Percentiles rank a stretch among this genome's conserved stretches.
phyloP scores from a whole-genome alignment of 2,888 invertebrate genomes.

The Caenorhabditis sp. region DNA sequence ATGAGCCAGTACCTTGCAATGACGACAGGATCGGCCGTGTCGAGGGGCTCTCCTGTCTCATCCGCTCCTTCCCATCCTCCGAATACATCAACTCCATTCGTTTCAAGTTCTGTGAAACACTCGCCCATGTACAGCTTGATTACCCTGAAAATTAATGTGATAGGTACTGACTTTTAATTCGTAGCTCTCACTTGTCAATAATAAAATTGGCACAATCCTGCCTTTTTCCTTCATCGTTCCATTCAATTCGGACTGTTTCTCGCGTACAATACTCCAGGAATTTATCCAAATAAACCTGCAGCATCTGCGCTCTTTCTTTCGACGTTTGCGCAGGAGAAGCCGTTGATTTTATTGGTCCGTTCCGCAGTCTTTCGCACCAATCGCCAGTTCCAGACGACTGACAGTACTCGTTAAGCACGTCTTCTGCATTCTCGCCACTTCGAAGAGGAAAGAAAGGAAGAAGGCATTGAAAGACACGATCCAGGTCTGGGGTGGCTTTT shows the following conservation, averaged over 20 bases:
- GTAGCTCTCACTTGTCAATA: slow-evolving; percentile 67
- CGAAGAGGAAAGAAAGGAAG: slow-evolving; percentile 76
- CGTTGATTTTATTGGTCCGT: slow-evolving; percentile 44
- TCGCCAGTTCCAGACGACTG: slow-evolving; percentile 63
- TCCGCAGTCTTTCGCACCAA: slow-evolving; percentile 57
- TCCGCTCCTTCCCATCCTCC: slow-evolving; percentile 77
- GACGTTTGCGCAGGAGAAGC: slow-evolving; percentile 47
- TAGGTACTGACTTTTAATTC: background rate
- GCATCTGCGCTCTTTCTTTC: slow-evolving; percentile 73
- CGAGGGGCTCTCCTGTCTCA: slow-evolving; percentile 66
- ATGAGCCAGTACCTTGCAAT: slow-evolving; percentile 78
- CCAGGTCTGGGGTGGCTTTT: slow-evolving; percentile 65
- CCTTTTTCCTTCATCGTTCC: slow-evolving; percentile 72
- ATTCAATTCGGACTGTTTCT: slow-evolving; percentile 76
- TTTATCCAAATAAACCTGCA: slow-evolving; percentile 78
- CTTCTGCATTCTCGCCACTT: slow-evolving; percentile 69
- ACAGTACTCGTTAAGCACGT: slow-evolving; percentile 71
- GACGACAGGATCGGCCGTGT: slow-evolving; percentile 78
- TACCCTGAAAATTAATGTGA: slow-evolving; percentile 41
- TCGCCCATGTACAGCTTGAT: slow-evolving; percentile 66
- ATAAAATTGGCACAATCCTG: slow-evolving; percentile 74
- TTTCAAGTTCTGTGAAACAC: slow-evolving; percentile 67
- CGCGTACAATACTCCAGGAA: slow-evolving; percentile 76
- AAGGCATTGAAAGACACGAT: slow-evolving; percentile 75
- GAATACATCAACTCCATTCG: slow-evolving; percentile 74